Evolutionary conservation across 2,888 invertebrate genomes (phyloP).

Genomic region (Caenorhabditis angaria): DNA sequence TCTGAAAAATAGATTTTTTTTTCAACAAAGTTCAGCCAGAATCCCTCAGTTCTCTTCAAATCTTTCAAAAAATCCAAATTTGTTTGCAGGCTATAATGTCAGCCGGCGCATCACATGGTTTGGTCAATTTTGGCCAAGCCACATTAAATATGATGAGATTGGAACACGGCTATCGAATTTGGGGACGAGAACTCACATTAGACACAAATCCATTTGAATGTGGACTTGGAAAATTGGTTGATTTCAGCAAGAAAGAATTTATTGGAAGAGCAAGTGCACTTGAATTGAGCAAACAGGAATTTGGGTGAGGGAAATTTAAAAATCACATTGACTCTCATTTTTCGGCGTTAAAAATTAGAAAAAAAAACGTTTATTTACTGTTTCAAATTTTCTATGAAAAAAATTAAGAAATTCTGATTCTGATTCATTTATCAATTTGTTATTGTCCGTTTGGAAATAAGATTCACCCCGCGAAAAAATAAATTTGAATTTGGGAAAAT

Average conservation of each 20-base stretch:
- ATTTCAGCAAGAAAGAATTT: constrained; percentile 57
- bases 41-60: too few relatives aligned
- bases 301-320: constrained; percentile 37
- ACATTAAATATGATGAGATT: constrained; percentile 74
- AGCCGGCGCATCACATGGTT: constrained; percentile 71
- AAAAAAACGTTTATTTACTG: not conserved
- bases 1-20: too few relatives aligned
- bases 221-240: constrained; percentile 70
- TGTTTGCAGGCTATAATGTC: constrained; percentile 64
- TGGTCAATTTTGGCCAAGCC: constrained; percentile 74
- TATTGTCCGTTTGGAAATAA: too few relatives aligned
- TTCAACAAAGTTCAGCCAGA: too few relatives aligned
- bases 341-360: too few relatives aligned
- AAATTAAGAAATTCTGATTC: too few relatives aligned
- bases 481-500: too few relatives aligned
- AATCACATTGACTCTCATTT: not conserved
- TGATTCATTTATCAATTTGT: not conserved
- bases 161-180: constrained; percentile 73
- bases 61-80: too few relatives aligned
- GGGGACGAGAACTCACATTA: constrained; percentile 73
- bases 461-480: too few relatives aligned
- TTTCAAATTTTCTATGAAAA: constrained; percentile 1
- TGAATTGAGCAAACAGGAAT: constrained; percentile 72
- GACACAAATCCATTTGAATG: constrained; percentile 75
- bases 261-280: constrained; percentile 66